Base-by-base conservation (phyloP, 1,140 invertebrate species). In the Drosophila subpulchrella region DNA sequence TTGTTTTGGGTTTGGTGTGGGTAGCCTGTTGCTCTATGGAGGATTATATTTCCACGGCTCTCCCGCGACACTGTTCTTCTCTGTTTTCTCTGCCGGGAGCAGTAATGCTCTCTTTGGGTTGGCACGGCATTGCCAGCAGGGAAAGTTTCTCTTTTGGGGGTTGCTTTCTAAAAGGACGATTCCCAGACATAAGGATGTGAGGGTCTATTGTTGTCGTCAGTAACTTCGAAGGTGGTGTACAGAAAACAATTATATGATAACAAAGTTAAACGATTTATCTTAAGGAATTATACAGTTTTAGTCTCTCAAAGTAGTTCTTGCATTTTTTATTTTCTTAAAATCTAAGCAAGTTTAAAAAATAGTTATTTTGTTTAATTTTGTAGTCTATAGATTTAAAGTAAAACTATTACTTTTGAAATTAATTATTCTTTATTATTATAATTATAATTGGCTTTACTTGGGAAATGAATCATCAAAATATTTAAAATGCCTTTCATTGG, bases 1-100 rank as follows among this genome's bases (percentile, higher is more conserved):
- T 76, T 79, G 75, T 70, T 79, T 77, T 82, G 71, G 79, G 79
- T 86, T 86, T 88, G 78, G 79, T 79, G 78, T 82, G 75, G 79
- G 79, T 66, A 83, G 83, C 83, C 72, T 75, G 72, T 75, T 75
- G 72, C 72, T 38, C 30, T 24, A 50, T 30, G 17, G 41, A 20
- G 44, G 30, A 75, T 74, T 44, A 50, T 27, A 8, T 73, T 73
- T 60, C 67, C 34, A 70, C 5, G 15, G 15, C 27, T 59, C 51
- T 50, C 15, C 34, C 32, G 12, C 44, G 36, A 48, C 42, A 44
- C 34, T 47, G 32, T 39, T n/a, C 15, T 13, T 3, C 8, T 41
- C 42, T 41, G 15, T 70, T 36, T 46, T 42, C 24, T 24, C 13
- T 41, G 8, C 13, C 17, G 12, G 24, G 53, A 39, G 39, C 34